These are phyloP conservation scores for Stegodyphus dumicola DNA, from an alignment of 1,140 invertebrate species.

Conservation along the genomic window DNA sequence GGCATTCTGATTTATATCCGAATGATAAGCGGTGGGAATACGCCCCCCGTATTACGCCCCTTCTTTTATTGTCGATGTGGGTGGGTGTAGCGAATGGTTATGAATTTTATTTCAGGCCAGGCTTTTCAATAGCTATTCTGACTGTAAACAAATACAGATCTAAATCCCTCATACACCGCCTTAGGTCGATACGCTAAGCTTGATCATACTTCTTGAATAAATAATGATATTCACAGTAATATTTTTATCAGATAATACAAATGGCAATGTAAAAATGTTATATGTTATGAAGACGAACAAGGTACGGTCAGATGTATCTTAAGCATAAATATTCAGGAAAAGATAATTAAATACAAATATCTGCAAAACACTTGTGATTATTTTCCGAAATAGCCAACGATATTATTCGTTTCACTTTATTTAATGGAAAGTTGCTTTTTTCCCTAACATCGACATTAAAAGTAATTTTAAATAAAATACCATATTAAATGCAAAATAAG, in stretches of 20 bases:
- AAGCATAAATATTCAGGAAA: no score
- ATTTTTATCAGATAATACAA: neutral
- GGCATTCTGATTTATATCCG: constrained; percentile 29
- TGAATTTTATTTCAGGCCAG: constrained; percentile 7
- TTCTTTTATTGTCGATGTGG: neutral
- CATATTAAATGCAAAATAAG: no score
- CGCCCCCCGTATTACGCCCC: neutral
- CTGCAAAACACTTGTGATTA: no score
- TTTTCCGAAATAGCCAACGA: no score
- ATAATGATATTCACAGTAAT: neutral
- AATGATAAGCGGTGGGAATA: neutral
- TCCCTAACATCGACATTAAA: no score
- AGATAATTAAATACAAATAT: no score
- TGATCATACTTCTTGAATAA: neutral
- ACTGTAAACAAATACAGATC: neutral
- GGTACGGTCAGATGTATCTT: no score
- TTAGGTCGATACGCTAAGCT: neutral
- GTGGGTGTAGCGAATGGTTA: neutral
- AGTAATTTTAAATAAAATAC: no score
- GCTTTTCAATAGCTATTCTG: neutral
- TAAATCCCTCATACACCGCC: neutral
- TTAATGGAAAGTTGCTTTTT: no score
- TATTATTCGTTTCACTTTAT: no score
- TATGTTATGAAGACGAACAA: neutral
- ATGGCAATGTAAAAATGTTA: neutral